A percentile compares a stretch with the other conserved stretches of the same genome.
Conservation (phyloP, 2,113 vertebrate genomes). For the Apaloderma vittatum region DNA sequence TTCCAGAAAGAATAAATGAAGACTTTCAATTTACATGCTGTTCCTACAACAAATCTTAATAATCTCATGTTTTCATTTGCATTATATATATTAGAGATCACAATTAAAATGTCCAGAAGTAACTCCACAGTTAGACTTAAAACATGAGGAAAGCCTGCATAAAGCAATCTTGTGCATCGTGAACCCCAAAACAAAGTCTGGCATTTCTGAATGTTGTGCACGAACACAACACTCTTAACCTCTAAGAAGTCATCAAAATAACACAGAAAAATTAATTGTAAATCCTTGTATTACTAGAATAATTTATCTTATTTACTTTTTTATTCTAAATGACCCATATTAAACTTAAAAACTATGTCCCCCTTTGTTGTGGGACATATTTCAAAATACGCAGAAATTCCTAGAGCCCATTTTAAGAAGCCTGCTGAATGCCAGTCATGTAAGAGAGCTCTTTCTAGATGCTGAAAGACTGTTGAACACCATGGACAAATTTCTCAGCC, state of each 20-base stretch:
- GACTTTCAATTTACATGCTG: neutral
- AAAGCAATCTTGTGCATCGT: neutral
- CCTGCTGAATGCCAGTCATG: neutral
- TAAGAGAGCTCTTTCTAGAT: neutral
- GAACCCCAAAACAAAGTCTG: neutral
- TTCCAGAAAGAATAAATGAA: slow-evolving; percentile 3
- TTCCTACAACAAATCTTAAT: neutral
- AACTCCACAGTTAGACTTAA: neutral
- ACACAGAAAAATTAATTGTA: neutral
- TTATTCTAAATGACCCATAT: neutral
- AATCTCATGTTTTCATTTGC: neutral
- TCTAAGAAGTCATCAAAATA: neutral
- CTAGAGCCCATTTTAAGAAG: neutral
- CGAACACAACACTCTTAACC: neutral
- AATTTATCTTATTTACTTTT: neutral
- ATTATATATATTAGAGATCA: neutral
- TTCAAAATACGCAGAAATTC: neutral
- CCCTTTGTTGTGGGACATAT: neutral
- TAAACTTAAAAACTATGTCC: neutral
- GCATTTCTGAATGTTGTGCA: neutral
- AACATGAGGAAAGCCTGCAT: neutral
- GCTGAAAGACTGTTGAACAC: neutral
- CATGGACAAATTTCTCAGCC: neutral
- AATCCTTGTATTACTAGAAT: neutral
- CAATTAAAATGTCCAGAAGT: neutral